Conservation (phyloP, 2,888 invertebrate genomes). For the Zaprionus obscuricornis region DNA sequence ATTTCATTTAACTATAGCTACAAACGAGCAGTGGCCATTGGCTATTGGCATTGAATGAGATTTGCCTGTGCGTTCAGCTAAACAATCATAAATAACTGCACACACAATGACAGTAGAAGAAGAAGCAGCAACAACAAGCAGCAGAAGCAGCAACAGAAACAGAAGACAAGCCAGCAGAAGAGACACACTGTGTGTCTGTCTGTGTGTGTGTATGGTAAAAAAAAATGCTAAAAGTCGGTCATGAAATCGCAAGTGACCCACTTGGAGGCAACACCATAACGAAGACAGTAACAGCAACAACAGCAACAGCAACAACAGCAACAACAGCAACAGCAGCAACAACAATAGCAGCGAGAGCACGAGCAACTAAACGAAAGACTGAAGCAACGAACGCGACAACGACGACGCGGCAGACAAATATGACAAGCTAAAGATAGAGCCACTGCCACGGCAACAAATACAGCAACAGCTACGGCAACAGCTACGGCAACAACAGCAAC, state of each 20-base stretch:
- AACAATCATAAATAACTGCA: constrained; percentile 71
- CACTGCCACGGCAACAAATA: constrained; percentile 48
- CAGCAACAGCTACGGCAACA: constrained; percentile 34
- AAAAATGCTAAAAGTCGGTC: constrained; percentile 79
- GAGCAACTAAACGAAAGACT: constrained; percentile 67
- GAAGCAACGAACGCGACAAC: constrained; percentile 66
- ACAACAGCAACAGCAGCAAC: constrained; percentile 11
- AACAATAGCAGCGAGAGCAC: constrained; percentile 4
- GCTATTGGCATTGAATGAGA: constrained; percentile 52
- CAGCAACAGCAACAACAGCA: constrained; percentile 9
- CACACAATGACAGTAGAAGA: constrained; percentile 33
- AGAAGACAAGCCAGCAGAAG: constrained; percentile 26
- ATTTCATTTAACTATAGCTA: constrained; percentile 41
- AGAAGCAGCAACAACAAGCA: not conserved
- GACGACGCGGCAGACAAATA: constrained; percentile 65
- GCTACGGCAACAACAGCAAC: constrained; percentile 20
- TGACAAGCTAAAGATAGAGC: constrained; percentile 70
- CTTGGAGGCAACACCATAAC: constrained; percentile 71
- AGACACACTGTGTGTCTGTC: constrained; percentile 33
- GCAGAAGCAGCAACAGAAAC: not conserved
- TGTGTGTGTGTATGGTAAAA: constrained; percentile 26
- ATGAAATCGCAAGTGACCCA: constrained; percentile 83
- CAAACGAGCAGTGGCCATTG: constrained; percentile 36
- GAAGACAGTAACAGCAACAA: constrained; percentile 30
- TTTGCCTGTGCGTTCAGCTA: constrained; percentile 48